Conservation (phyloP, 2,113 vertebrate genomes). For the Prunella fulvescens region DNA sequence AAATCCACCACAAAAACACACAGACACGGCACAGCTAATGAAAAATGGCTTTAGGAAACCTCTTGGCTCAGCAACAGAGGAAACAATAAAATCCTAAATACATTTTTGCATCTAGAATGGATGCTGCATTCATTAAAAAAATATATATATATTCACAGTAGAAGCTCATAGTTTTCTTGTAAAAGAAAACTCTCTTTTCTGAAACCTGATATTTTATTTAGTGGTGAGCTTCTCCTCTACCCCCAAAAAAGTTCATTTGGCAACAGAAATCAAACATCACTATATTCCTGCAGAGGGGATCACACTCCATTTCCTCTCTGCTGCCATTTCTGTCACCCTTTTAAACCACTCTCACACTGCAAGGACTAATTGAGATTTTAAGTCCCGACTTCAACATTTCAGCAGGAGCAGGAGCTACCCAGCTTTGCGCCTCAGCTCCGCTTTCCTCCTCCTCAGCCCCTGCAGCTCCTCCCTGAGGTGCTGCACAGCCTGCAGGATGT, state of each 20-base stretch:
- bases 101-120: not conserved
- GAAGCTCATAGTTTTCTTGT: not conserved
- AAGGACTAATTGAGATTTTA: not conserved
- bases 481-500: conserved; percentile 79
- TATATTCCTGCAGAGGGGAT: not conserved
- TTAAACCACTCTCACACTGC: not conserved
- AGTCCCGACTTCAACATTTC: not conserved
- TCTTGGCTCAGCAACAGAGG: not conserved
- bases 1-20: not conserved
- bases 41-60: not conserved
- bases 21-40: not conserved
- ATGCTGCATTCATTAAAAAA: not conserved
- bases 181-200: not conserved
- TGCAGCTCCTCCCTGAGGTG: conserved; percentile 83
- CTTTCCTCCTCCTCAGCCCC: conserved; percentile 61
- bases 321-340: not conserved
- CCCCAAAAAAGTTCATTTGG: not conserved
- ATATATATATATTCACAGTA: not conserved
- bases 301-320: not conserved
- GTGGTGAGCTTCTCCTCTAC: not conserved
- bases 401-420: not conserved
- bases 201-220: not conserved
- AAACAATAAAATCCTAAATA: not conserved
- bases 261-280: not conserved
- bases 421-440: not conserved